Evolutionary conservation across 1,140 invertebrate genomes (phyloP).

Genomic region (Belonocnema kinseyi): DNA sequence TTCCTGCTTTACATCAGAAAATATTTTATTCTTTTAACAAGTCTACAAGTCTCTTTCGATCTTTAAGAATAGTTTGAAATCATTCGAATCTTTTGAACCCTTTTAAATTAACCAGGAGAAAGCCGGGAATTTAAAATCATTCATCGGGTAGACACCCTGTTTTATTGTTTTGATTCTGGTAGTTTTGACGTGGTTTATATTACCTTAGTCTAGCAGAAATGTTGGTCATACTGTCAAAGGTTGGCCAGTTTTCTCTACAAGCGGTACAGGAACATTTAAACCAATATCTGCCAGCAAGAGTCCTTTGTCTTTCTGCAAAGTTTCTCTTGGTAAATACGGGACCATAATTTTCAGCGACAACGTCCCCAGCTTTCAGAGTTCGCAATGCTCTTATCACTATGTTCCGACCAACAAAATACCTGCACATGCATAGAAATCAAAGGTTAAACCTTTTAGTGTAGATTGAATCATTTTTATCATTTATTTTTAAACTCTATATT

Average conservation of each 20-base stretch:
- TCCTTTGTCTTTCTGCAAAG: constrained; percentile 79
- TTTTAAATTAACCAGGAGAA: too few relatives aligned
- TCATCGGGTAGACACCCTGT: too few relatives aligned
- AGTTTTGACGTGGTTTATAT: background rate
- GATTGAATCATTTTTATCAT: background rate
- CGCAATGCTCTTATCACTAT: constrained; percentile 84
- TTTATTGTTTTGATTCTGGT: too few relatives aligned
- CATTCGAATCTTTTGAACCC: too few relatives aligned
- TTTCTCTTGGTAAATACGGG: constrained; percentile 84
- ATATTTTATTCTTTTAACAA: too few relatives aligned
- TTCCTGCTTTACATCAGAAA: too few relatives aligned
- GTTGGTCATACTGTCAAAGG: constrained; percentile 77
- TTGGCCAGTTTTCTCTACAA: constrained; percentile 87
- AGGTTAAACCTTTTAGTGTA: background rate
- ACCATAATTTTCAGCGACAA: constrained; percentile 91
- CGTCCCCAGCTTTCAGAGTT: constrained; percentile 79
- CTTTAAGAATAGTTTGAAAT: too few relatives aligned
- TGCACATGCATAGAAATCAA: constrained; percentile 52
- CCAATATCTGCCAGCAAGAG: constrained; percentile 85
- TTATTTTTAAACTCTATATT: too few relatives aligned
- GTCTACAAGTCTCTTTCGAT: too few relatives aligned
- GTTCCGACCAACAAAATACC: constrained; percentile 85
- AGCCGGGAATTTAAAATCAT: too few relatives aligned
- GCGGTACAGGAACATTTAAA: constrained; percentile 86
- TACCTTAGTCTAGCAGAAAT: constrained; percentile 12